Conservation (phyloP, 2,888 invertebrate species). For the Lithophane leautieri region DNA sequence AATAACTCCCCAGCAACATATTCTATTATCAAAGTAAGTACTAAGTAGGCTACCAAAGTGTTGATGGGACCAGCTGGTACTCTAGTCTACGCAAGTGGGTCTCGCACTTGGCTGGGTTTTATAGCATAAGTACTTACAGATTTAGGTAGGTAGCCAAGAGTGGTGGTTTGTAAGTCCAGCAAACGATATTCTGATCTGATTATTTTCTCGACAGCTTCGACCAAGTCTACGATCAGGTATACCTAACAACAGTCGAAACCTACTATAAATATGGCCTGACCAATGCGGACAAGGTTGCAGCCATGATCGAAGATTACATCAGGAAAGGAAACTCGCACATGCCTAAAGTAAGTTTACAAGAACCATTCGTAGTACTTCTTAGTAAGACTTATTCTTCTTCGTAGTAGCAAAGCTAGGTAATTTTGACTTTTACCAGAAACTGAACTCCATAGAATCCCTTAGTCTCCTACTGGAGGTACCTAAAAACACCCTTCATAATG, state of each 20-base stretch:
- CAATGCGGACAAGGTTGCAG: conserved; percentile 28
- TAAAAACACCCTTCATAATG: neutral
- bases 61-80: neutral
- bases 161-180: neutral
- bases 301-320: conserved; percentile 36
- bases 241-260: conserved; percentile 22
- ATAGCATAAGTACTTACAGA: neutral
- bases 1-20: neutral
- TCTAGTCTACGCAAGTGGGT: neutral
- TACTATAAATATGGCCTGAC: conserved; percentile 28
- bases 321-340: conserved; percentile 34
- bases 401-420: neutral
- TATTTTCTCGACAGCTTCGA: conserved; percentile 33
- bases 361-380: neutral
- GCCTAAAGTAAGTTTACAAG: conserved; percentile 32
- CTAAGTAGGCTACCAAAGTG: neutral
- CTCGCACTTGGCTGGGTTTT: neutral
- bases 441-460: neutral
- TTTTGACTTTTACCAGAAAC: neutral
- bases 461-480: neutral
- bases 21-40: neutral
- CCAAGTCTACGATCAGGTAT: conserved; percentile 34
- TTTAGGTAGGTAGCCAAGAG: neutral
- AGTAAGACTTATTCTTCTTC: neutral
- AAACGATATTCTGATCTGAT: neutral